Evolutionary conservation across 2,888 invertebrate species (phyloP).

Genomic region (Meiosimyza platycephala): DNA sequence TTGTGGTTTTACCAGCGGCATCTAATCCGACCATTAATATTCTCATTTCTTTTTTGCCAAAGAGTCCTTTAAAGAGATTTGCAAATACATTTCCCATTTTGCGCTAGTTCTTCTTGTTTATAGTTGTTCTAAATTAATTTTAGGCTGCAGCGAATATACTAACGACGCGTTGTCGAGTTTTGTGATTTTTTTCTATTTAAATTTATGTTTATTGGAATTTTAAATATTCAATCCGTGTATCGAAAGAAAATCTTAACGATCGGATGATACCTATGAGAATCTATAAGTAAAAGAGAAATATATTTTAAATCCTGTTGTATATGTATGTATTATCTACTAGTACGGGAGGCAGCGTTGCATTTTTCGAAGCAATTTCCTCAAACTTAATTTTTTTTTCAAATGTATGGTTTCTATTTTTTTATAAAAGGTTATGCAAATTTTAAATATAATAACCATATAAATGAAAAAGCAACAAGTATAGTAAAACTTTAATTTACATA

Average conservation of each 20-base stretch:
- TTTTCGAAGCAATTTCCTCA: too few species aligned
- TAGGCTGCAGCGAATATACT: conserved; percentile 41
- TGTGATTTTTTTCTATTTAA: conserved; percentile 31
- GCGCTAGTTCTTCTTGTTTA: conserved; percentile 37
- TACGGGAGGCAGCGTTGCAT: too few species aligned
- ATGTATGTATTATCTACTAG: too few species aligned
- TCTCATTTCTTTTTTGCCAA: conserved; percentile 99
- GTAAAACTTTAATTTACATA: too few species aligned
- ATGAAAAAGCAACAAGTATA: too few species aligned
- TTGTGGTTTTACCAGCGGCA: conserved; percentile 99
- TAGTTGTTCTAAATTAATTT: conserved; percentile 23
- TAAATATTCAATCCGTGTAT: conserved; percentile 40
- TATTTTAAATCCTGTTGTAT: background rate
- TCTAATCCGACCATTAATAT: conserved; percentile 99
- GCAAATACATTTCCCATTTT: conserved; percentile 98
- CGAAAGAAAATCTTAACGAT: conserved; percentile 17
- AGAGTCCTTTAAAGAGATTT: conserved; percentile 98
- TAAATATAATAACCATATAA: too few species aligned
- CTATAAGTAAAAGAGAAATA: conserved; percentile 20
- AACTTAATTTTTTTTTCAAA: too few species aligned
- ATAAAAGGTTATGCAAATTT: too few species aligned
- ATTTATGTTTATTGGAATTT: conserved; percentile 45
- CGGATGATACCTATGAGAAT: conserved; percentile 32
- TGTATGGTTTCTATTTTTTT: too few species aligned
- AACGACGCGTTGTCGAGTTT: conserved; percentile 18